phyloP scores from a whole-genome alignment of 2,888 invertebrate species.

The Bruchidius siliquastri region DNA sequence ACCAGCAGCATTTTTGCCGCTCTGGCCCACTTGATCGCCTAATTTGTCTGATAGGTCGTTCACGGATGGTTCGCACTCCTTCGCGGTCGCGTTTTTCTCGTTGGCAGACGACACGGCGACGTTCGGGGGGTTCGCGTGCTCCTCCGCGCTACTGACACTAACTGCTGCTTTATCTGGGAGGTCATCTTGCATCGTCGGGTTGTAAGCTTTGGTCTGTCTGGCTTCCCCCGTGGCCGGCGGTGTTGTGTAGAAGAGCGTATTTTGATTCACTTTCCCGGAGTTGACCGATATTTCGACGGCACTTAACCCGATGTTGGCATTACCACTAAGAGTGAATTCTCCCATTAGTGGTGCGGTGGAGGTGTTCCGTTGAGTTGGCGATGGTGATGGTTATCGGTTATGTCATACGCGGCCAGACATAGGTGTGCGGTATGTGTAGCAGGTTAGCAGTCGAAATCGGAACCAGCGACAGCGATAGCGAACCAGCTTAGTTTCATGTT shows the following conservation, averaged over 20 bases:
- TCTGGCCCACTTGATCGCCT: conserved; percentile 34
- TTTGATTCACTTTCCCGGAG: conserved; percentile 37
- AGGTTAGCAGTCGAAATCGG: conserved; percentile 18
- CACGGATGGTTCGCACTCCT: conserved; percentile 36
- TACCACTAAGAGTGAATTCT: conserved; percentile 49
- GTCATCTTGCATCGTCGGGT: conserved; percentile 48
- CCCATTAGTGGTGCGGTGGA: conserved; percentile 45
- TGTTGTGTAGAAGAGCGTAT: conserved; percentile 43
- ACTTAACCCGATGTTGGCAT: conserved; percentile 47
- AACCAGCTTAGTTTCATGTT: conserved; percentile 42
- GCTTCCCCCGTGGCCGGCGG: conserved; percentile 31
- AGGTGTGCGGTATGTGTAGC: neutral
- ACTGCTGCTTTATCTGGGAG: conserved; percentile 42
- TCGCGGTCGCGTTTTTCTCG: conserved; percentile 27
- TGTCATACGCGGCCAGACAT: conserved; percentile 36
- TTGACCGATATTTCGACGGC: conserved; percentile 45
- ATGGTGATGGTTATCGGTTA: conserved; percentile 32
- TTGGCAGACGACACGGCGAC: conserved; percentile 6
- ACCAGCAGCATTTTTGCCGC: conserved; percentile 16
- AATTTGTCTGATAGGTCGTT: conserved; percentile 38
- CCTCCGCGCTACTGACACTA: conserved; percentile 32
- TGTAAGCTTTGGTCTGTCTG: conserved; percentile 33
- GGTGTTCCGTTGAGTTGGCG: conserved; percentile 33
- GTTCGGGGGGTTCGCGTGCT: conserved; percentile 22
- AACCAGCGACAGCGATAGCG: conserved; percentile 42